phyloP scores from a whole-genome alignment of 2,888 invertebrate species.

The Tholera decimalis region DNA sequence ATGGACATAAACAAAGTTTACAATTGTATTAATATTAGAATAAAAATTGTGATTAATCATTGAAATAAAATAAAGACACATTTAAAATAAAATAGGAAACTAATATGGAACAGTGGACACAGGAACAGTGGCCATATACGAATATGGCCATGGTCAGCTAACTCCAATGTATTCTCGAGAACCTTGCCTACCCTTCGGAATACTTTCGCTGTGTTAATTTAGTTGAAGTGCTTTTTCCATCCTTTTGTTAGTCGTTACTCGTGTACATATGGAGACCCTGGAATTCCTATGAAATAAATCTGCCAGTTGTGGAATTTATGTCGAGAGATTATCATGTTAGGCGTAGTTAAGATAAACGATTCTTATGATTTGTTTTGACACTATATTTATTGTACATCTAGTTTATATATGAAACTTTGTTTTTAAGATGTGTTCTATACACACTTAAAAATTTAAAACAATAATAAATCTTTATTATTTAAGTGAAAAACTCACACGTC shows the following conservation, averaged over 20 bases:
- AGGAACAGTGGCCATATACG: conserved; percentile 1
- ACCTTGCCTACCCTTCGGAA: conserved; percentile 47
- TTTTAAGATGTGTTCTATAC: too few relatives aligned
- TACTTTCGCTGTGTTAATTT: conserved; percentile 65
- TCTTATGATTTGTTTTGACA: neutral
- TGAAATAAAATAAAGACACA: too few relatives aligned
- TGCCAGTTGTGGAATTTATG: neutral
- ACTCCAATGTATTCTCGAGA: conserved; percentile 38
- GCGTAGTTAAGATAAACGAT: neutral
- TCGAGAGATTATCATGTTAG: neutral
- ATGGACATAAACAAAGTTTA: too few relatives aligned
- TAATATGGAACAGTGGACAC: too few relatives aligned
- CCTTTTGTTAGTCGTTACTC: conserved; percentile 33
- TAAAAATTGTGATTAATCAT: too few relatives aligned
- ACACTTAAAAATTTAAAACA: too few relatives aligned
- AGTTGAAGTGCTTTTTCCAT: conserved; percentile 53
- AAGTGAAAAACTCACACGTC: too few relatives aligned
- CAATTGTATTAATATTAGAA: too few relatives aligned
- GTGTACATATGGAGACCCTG: neutral
- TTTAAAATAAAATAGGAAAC: too few relatives aligned
- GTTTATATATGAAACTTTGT: neutral
- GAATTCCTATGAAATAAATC: conserved; percentile 20
- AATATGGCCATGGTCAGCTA: conserved; percentile 16
- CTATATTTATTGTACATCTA: too few relatives aligned
- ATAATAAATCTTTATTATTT: too few relatives aligned